phyloP scores from a whole-genome alignment of 1,140 invertebrate genomes.

The Tetramorium simillimum region DNA sequence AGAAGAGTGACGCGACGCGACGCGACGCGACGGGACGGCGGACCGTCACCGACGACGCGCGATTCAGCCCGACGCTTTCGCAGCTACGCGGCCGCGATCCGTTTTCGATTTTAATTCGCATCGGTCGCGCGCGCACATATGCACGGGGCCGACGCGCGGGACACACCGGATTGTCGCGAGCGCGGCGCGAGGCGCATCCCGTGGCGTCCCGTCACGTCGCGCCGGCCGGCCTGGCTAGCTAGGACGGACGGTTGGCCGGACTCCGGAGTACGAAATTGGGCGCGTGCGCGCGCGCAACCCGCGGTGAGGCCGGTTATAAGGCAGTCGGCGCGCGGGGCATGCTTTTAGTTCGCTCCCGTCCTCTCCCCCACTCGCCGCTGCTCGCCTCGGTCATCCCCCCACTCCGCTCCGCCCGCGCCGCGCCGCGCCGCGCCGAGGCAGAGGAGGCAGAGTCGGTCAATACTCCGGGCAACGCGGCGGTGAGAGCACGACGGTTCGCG shows the following conservation, averaged over 20 bases:
- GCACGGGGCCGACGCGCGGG: too few species aligned
- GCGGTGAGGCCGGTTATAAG: conserved; percentile 2
- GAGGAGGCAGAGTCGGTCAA: conserved; percentile 76
- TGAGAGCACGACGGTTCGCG: conserved; percentile 72
- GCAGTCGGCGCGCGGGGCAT: conserved; percentile 46
- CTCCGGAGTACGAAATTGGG: conserved; percentile 25
- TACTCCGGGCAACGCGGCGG: conserved; percentile 79
- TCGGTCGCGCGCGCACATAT: background rate
- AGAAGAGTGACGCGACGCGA: too few species aligned
- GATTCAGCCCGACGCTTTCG: background rate
- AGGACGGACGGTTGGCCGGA: background rate
- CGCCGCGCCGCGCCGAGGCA: conserved; percentile 50
- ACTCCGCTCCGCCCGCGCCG: conserved; percentile 44
- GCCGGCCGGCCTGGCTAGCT: background rate
- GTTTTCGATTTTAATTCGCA: conserved; percentile 32
- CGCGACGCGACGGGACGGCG: background rate
- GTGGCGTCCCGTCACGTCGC: background rate
- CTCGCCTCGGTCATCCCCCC: background rate
- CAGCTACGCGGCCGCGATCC: background rate
- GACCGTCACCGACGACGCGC: background rate
- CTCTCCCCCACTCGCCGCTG: background rate
- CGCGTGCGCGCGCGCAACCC: conserved; percentile 56
- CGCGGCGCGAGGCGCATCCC: background rate
- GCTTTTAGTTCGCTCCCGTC: conserved; percentile 8
- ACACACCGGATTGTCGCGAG: background rate